These are phyloP conservation scores for Diloba caeruleocephala DNA, from an alignment of 2,888 invertebrate genomes.

Conservation along the genomic window DNA sequence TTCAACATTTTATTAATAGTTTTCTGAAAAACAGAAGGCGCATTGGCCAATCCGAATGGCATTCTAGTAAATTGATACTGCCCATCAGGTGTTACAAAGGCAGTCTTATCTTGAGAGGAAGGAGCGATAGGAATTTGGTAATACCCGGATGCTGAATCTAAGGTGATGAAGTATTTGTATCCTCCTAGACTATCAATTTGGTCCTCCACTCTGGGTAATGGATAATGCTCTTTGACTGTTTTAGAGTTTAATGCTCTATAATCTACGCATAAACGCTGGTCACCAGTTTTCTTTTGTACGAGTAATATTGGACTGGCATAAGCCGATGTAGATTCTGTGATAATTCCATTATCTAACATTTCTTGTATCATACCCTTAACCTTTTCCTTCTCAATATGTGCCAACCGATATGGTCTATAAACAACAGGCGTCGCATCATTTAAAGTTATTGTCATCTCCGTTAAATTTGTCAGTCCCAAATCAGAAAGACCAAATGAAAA, in stretches of 20 bases:
- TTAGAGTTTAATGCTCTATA: conserved; percentile 40
- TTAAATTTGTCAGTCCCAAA: conserved; percentile 5
- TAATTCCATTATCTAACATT: conserved; percentile 40
- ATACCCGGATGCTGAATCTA: conserved; percentile 4
- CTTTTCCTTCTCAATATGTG: background rate
- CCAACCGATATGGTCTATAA: conserved; percentile 7
- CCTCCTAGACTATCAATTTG: conserved; percentile 17
- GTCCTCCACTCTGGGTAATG: conserved; percentile 3
- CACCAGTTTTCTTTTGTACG: conserved; percentile 1
- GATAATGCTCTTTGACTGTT: conserved; percentile 14
- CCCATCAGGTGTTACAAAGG: conserved; percentile 50
- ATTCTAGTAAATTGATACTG: conserved; percentile 23
- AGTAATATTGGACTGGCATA: conserved; percentile 48
- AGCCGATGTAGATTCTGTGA: conserved; percentile 35
- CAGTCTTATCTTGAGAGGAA: conserved; percentile 43
- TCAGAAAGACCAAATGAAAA: too few species aligned
- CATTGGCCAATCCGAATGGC: conserved; percentile 4
- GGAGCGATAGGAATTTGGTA: conserved; percentile 32
- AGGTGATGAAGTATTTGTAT: conserved; percentile 27
- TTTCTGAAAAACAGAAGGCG: conserved; percentile 5
- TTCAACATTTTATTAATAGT: conserved; percentile 1
- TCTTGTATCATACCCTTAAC: conserved; percentile 40
- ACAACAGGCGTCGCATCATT: conserved; percentile 6
- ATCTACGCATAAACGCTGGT: conserved; percentile 21
- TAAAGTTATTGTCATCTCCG: conserved; percentile 7